Conservation (phyloP, 2,797 vertebrate species). For the Babyrousa celebensis region DNA sequence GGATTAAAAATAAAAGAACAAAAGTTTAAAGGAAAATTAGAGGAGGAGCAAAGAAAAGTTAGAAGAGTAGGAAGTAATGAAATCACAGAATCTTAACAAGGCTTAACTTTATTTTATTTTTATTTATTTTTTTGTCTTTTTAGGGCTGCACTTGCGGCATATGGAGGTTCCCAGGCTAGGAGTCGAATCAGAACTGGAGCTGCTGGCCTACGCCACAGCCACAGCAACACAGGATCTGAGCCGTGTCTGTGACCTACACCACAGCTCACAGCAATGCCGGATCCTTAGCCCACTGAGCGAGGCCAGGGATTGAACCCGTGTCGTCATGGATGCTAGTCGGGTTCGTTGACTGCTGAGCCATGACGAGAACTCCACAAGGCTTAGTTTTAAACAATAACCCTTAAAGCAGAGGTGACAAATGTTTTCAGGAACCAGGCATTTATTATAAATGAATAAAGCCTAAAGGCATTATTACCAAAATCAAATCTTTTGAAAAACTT, state of each 20-base stretch:
- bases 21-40: background rate
- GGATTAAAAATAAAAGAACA: background rate
- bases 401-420: slow-evolving; percentile 2
- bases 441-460: background rate
- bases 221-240: too few species aligned
- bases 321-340: too few species aligned
- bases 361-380: background rate
- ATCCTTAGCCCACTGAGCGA: too few species aligned
- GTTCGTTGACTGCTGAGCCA: too few species aligned
- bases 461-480: slow-evolving; percentile 28
- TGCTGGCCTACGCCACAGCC: too few species aligned
- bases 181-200: too few species aligned
- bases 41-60: background rate
- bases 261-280: too few species aligned
- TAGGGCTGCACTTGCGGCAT: too few species aligned
- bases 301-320: too few species aligned
- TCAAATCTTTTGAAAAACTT: background rate
- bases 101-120: background rate
- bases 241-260: too few species aligned
- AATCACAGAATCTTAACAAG: slow-evolving; percentile 31
- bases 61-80: rapidly evolving
- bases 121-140: too few species aligned
- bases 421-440: background rate
- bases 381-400: slow-evolving; percentile 18
- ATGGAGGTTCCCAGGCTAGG: too few species aligned